Base-by-base conservation (phyloP, 2,888 invertebrate genomes). In the Rutpela maculata region DNA sequence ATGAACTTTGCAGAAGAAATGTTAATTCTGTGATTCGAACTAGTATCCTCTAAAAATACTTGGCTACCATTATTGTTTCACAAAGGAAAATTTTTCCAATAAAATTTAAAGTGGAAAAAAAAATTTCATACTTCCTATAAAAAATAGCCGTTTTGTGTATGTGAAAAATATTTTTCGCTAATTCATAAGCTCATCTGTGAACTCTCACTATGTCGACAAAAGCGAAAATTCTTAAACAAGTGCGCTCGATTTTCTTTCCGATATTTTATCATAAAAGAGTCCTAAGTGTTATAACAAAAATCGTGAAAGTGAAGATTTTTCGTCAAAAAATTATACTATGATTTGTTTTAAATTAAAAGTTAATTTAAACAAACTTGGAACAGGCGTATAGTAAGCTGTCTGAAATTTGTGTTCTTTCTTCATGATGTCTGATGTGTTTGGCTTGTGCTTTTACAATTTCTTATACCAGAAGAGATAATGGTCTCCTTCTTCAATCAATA, bases 391-490 rank as follows among this genome's bases (percentile, higher is more conserved):
- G 17, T 59, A 59, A 74, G 31, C 57, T 62, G 31, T 17, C 57
- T 31, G 22, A 15, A 11, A 17, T 19, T 35, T 66, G 71, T 78
- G 72, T 10, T 43, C 43, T 50, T 35, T 19, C 12, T 43, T 66
- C 19, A 12, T 10, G 38, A 31, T 63, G 7, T n/a, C 17, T 43
- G 43, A 38, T 55, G 19, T 59, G 59, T 59, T 17, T 26, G 7
- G 22, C 10, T 73, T 50, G 18, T 62, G 17, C 67, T 26, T 70
- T 94, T 95, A 97, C 91, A 97, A 92, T 90, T 97, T 96, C 91
- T 97, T 97, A 91, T 97, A 97, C 97, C 97, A 97, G 91, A 97
- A 97, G 67, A 97, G 92, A 87, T 96, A 97, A 88, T 96, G 95
- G 88, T 97, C 96, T 19, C 96, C 96, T 85, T 97, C 96, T 90